Evolutionary conservation across 2,888 invertebrate species (phyloP).

Genomic region (Odontomyia ornata): DNA sequence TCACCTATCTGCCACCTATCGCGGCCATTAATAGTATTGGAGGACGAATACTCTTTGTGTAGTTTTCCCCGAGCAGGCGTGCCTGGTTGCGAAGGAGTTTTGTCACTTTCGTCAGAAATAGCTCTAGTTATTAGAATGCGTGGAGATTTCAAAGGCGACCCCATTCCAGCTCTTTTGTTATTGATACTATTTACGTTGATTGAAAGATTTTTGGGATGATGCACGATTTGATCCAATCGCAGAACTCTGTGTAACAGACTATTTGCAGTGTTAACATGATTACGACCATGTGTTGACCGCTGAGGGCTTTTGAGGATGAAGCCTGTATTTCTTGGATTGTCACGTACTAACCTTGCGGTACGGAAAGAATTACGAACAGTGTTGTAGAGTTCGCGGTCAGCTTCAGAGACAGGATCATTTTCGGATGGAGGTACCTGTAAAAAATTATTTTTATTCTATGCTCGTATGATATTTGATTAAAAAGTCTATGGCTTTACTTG

Average conservation of each 20-base stretch:
- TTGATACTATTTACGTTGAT: slow-evolving; percentile 52
- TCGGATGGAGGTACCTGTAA: slow-evolving; percentile 66
- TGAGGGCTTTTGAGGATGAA: not conserved
- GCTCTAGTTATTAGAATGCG: slow-evolving; percentile 77
- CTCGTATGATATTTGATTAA: not conserved
- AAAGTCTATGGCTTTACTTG: not conserved
- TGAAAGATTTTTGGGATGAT: slow-evolving; percentile 52
- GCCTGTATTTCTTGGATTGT: slow-evolving; percentile 47
- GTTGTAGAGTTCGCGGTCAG: slow-evolving; percentile 58
- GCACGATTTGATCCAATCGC: slow-evolving; percentile 63
- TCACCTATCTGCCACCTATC: slow-evolving; percentile 60
- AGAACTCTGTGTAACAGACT: slow-evolving; percentile 66
- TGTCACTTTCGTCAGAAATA: slow-evolving; percentile 76
- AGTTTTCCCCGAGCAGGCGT: slow-evolving; percentile 59
- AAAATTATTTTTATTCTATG: not conserved
- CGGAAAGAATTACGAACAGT: slow-evolving; percentile 54
- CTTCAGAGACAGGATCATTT: slow-evolving; percentile 58
- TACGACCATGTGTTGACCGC: slow-evolving; percentile 45
- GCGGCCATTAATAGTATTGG: slow-evolving; percentile 62
- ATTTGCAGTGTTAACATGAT: slow-evolving; percentile 47
- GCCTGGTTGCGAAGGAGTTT: slow-evolving; percentile 63
- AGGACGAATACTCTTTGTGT: slow-evolving; percentile 61
- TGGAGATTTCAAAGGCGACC: slow-evolving; percentile 68
- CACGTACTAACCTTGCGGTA: slow-evolving; percentile 43
- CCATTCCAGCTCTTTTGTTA: slow-evolving; percentile 48